Conservation (phyloP, 1,140 invertebrate species). For the Phenacoccus solenopsis region DNA sequence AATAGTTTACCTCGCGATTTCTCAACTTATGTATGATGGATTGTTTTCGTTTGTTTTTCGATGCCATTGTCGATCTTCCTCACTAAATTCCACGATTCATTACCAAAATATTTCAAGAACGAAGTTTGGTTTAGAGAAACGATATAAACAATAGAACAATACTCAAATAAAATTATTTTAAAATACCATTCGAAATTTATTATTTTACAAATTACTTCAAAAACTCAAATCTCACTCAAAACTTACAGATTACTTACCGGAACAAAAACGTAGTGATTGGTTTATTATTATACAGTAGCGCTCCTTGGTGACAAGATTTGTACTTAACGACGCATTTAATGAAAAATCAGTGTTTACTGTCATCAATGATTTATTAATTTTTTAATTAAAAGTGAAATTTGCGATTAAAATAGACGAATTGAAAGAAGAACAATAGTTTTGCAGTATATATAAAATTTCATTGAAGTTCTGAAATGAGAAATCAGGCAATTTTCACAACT, state of each 20-base stretch:
- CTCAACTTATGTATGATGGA: conserved; percentile 1
- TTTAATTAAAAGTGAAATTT: too few species aligned
- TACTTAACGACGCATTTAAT: too few species aligned
- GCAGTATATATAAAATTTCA: too few species aligned
- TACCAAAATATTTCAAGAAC: neutral
- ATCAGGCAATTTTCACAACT: too few species aligned
- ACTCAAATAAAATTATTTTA: too few species aligned
- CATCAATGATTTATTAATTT: too few species aligned
- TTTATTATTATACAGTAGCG: neutral
- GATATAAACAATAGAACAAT: neutral
- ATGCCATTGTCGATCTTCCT: neutral
- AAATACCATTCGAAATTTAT: neutral
- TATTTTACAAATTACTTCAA: too few species aligned
- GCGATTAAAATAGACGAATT: too few species aligned
- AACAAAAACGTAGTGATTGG: neutral
- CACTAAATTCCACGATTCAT: neutral
- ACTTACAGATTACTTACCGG: neutral
- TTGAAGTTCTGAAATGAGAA: too few species aligned
- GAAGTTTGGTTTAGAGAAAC: neutral
- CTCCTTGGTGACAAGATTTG: too few species aligned
- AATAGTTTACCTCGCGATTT: neutral
- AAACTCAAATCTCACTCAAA: neutral
- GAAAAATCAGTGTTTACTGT: too few species aligned
- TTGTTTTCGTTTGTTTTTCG: neutral
- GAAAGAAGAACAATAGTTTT: too few species aligned